Base-by-base conservation (phyloP, 2,888 invertebrate species). In the Abrostola triplasia region DNA sequence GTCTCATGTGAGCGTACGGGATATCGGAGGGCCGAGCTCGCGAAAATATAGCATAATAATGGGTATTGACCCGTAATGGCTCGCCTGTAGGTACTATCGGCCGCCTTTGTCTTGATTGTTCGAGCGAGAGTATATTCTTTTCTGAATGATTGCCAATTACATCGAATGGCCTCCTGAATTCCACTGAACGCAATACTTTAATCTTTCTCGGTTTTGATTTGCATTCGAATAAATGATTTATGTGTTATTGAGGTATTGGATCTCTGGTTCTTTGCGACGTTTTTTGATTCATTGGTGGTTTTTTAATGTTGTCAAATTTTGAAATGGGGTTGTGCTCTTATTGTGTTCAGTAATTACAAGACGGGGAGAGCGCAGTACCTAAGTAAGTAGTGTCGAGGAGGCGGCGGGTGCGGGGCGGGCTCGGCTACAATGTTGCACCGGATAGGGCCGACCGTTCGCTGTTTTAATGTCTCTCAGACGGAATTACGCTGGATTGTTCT, bases 401-500 rank as follows among this genome's bases (percentile, higher is more conserved):
- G 47, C 49, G 36, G 47, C 2, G 59, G 6, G 56, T 11, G 55
- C 50, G 48, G 56, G 36, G 64, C 57, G 77, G 86, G 84, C 84
- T 81, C 44, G 81, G 80, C 73, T 83, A 94, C 94, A 92, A 87
- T 93, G 94, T 94, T 93, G 93, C 93, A 90, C 94, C 94, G 94
- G 94, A 94, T 94, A 93, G 93, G 94, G 93, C 93, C 70, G 77
- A 67, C 76, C 76, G 92, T 91, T 90, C 86, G 92, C 90, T 88
- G 90, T 93, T 93, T 94, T 94, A 94, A 94, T 94, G 94, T 94
- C 93, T 88, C 90, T 92, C 92, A 86, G 92, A 91, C 93, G 94
- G 94, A 94, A 94, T 94, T 94, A 94, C 94, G 93, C 94, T 90
- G 94, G 93, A 94, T 94, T 94, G 94, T 94, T 94, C 94, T 93